A percentile compares a stretch with the other conserved stretches of the same genome.
Evolutionary conservation across 2,797 vertebrate species (phyloP).

Genomic region (Manis crassicaudata): DNA sequence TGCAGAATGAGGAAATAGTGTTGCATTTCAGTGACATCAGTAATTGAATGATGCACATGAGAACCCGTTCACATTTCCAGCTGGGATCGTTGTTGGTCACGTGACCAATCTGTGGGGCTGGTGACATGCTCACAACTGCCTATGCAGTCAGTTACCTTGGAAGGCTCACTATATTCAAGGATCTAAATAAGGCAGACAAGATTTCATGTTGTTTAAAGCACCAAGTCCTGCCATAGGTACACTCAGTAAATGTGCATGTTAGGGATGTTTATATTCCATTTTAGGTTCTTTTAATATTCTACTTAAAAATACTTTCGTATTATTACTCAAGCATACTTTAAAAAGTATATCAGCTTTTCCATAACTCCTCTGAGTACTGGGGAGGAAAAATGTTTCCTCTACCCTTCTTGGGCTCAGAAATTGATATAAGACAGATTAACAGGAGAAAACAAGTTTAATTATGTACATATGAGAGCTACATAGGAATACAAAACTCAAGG

Average conservation of each 20-base stretch:
- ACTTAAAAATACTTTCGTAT: neutral
- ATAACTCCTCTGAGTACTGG: neutral
- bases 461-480: too few relatives aligned
- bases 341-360: neutral
- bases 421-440: too few relatives aligned
- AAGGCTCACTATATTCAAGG: neutral
- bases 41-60: neutral
- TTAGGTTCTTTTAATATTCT: neutral
- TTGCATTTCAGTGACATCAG: neutral
- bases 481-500: too few relatives aligned
- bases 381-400: too few relatives aligned
- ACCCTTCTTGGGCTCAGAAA: too few relatives aligned
- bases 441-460: too few relatives aligned
- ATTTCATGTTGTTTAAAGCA: neutral
- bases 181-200: neutral
- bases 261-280: neutral
- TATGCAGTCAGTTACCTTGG: neutral
- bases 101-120: neutral
- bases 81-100: neutral
- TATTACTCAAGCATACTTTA: neutral
- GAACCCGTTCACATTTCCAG: neutral
- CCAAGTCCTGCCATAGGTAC: neutral
- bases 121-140: neutral
- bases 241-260: neutral
- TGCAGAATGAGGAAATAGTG: neutral